Conservation (phyloP, 2,113 vertebrate genomes). For the Bubo bubo region DNA sequence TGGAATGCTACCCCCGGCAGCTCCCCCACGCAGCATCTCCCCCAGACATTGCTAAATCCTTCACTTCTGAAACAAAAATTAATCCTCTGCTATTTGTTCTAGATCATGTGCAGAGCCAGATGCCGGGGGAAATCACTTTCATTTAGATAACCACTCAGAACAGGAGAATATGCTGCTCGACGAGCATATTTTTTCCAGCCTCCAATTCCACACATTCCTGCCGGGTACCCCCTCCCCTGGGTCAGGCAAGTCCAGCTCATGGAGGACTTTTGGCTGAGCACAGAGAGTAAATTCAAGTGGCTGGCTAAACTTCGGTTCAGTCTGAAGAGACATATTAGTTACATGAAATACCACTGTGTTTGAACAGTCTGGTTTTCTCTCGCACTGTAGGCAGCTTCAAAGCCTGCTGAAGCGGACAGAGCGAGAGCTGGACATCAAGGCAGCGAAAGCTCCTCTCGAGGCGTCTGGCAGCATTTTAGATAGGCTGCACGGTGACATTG, state of each 20-base stretch:
- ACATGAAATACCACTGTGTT: neutral
- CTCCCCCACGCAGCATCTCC: neutral
- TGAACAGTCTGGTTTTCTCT: neutral
- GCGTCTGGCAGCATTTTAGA: neutral
- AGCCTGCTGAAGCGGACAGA: neutral
- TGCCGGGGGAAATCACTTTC: conserved; percentile 29
- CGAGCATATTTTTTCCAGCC: neutral
- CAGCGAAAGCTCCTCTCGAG: neutral
- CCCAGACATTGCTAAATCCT: conserved; percentile 23
- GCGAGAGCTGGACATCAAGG: neutral
- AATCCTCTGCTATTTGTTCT: conserved; percentile 57
- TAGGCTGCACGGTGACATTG: rapidly evolving
- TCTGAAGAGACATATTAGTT: neutral
- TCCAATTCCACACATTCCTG: conserved; percentile 51
- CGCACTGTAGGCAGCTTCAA: neutral
- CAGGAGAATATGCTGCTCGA: neutral
- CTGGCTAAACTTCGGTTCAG: neutral
- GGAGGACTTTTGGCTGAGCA: neutral
- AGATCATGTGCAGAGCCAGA: conserved; percentile 42
- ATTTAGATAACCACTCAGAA: neutral
- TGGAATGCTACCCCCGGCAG: conserved; percentile 23
- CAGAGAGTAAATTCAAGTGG: conserved; percentile 14
- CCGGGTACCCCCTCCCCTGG: neutral
- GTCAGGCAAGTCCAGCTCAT: neutral
- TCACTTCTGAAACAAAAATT: conserved; percentile 10